Evolutionary conservation across 2,888 invertebrate species (phyloP).

Genomic region (Dexiosoma caninum): DNA sequence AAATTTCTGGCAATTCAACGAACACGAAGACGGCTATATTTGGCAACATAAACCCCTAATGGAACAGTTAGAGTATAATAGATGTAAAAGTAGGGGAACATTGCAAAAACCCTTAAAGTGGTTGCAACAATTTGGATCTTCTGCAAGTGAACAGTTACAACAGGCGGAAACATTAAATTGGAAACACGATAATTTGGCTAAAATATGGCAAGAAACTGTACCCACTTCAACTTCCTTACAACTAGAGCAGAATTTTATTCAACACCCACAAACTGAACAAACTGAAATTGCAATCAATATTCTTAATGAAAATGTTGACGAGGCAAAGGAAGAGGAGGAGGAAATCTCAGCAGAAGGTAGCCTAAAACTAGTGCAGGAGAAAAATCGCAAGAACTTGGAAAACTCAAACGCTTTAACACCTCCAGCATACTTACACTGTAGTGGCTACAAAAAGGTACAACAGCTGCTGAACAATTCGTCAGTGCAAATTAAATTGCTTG

Average conservation of each 20-base stretch:
- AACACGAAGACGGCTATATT: constrained; percentile 54
- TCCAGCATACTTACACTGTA: neutral
- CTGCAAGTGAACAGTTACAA: constrained; percentile 13
- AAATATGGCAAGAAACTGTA: constrained; percentile 68
- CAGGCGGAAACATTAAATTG: constrained; percentile 68
- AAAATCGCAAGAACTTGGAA: constrained; percentile 42
- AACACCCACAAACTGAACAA: constrained; percentile 14
- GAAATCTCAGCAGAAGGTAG: neutral
- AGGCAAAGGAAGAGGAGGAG: neutral
- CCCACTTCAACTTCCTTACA: neutral
- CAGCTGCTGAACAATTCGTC: constrained; percentile 63
- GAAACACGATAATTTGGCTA: constrained; percentile 71
- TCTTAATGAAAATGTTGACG: neutral
- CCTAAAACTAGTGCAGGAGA: constrained; percentile 28
- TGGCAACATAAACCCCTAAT: constrained; percentile 58
- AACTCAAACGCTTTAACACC: neutral
- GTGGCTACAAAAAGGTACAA: constrained; percentile 64
- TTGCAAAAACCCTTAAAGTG: constrained; percentile 66
- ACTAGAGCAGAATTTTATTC: neutral
- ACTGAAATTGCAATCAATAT: neutral
- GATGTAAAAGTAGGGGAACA: constrained; percentile 82
- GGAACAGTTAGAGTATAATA: constrained; percentile 44
- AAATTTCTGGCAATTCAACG: constrained; percentile 51
- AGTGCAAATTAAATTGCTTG: constrained; percentile 53
- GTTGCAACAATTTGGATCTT: constrained; percentile 63